Evolutionary conservation across 2,113 vertebrate genomes (phyloP).

Genomic region (Guaruba guarouba): DNA sequence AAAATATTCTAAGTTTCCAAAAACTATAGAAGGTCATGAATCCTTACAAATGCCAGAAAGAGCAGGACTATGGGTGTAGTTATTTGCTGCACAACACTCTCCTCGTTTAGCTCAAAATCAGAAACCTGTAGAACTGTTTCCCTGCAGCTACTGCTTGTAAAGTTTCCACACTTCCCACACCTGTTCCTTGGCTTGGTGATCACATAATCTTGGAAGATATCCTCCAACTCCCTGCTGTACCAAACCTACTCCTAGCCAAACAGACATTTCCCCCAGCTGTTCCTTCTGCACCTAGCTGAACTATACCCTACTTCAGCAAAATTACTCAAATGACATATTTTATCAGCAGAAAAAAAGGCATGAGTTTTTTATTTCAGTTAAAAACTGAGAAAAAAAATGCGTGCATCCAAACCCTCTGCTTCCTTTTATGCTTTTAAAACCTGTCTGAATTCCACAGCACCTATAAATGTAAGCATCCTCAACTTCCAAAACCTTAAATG

Average conservation of each 20-base stretch:
- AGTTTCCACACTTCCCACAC: neutral
- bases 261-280: neutral
- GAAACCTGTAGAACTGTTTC: neutral
- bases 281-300: neutral
- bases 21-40: neutral
- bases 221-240: neutral
- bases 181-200: neutral
- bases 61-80: neutral
- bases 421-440: neutral
- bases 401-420: neutral
- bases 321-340: neutral
- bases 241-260: neutral
- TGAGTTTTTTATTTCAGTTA: neutral
- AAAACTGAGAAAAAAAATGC: neutral
- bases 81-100: neutral
- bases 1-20: neutral
- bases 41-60: neutral
- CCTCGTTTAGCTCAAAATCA: neutral
- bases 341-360: neutral
- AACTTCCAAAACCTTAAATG: neutral
- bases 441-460: neutral
- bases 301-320: neutral
- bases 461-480: neutral
- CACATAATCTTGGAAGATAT: too few relatives aligned
- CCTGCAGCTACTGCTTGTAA: neutral